Percentiles rank a stretch among this genome's conserved stretches.
Conservation (phyloP, 2,797 vertebrate genomes). For the Heterohyrax brucei region DNA sequence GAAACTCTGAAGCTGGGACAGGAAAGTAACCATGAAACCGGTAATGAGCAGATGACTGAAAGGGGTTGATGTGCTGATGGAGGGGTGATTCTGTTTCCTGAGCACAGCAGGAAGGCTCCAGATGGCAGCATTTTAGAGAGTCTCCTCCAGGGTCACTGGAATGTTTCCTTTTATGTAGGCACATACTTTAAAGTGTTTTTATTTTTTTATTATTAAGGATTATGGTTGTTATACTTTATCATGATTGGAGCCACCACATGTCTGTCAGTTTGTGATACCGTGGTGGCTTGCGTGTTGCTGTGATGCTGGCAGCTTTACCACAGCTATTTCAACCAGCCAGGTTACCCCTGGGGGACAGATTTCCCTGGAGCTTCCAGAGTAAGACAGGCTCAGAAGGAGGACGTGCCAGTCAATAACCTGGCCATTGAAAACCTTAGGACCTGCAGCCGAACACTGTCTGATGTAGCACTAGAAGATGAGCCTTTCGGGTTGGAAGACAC, state of each 20-base stretch:
- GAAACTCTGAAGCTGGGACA: background rate
- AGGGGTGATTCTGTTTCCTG: background rate
- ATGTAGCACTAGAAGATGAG: too few relatives aligned
- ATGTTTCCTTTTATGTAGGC: background rate
- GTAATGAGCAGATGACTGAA: background rate
- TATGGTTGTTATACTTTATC: background rate
- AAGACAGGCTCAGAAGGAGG: too few relatives aligned
- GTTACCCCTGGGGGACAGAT: too few relatives aligned
- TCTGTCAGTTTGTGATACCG: too few relatives aligned
- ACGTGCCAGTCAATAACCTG: too few relatives aligned
- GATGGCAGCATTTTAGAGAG: background rate
- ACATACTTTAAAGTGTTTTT: slow-evolving; percentile 25
- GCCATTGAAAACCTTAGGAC: too few relatives aligned
- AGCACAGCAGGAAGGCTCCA: background rate
- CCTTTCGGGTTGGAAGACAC: too few relatives aligned
- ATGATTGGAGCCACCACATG: background rate
- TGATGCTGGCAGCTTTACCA: too few relatives aligned
- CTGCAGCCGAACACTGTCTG: too few relatives aligned
- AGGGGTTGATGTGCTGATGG: background rate
- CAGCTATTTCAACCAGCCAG: too few relatives aligned
- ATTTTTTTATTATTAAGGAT: background rate
- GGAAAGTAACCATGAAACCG: background rate
- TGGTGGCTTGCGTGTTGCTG: too few relatives aligned
- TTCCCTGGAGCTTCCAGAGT: too few relatives aligned
- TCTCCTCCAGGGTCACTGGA: background rate